Conservation (phyloP, 2,797 vertebrate species). For the Chelon auratus region DNA sequence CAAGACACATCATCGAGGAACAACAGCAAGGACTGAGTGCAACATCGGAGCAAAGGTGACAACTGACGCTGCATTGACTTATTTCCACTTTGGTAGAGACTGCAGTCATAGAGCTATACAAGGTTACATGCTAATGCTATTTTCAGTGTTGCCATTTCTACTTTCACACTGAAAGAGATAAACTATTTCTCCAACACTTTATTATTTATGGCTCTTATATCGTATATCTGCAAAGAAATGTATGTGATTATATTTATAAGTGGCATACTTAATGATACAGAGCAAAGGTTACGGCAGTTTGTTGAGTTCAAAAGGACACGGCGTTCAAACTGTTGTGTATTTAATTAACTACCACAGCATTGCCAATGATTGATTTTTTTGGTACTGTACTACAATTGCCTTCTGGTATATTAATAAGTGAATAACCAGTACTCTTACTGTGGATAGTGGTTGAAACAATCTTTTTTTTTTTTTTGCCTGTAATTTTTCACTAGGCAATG, state of each 20-base stretch:
- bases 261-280: not conserved
- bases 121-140: conserved; percentile 30
- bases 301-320: conserved; percentile 24
- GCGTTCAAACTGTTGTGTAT: not conserved
- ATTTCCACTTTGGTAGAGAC: conserved; percentile 15
- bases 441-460: not conserved
- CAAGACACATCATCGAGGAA: conserved; percentile 72
- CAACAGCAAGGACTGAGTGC: conserved; percentile 65
- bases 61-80: conserved; percentile 29
- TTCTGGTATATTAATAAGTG: not conserved
- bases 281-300: not conserved
- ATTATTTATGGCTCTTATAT: conserved; percentile 16
- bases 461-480: conserved; percentile 39
- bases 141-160: not conserved
- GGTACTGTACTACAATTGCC: not conserved
- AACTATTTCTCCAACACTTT: conserved; percentile 1
- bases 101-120: conserved; percentile 26
- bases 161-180: not conserved
- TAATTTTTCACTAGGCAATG: conserved; percentile 71
- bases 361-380: not conserved
- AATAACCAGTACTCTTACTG: not conserved
- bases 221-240: not conserved
- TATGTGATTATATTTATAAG: not conserved
- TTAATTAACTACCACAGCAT: conserved; percentile 5
- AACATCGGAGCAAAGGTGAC: conserved; percentile 76